A percentile compares a stretch with the other conserved stretches of the same genome.
These are phyloP conservation scores for Bombylius discolor DNA, from an alignment of 2,888 invertebrate genomes.

Conservation along the genomic window DNA sequence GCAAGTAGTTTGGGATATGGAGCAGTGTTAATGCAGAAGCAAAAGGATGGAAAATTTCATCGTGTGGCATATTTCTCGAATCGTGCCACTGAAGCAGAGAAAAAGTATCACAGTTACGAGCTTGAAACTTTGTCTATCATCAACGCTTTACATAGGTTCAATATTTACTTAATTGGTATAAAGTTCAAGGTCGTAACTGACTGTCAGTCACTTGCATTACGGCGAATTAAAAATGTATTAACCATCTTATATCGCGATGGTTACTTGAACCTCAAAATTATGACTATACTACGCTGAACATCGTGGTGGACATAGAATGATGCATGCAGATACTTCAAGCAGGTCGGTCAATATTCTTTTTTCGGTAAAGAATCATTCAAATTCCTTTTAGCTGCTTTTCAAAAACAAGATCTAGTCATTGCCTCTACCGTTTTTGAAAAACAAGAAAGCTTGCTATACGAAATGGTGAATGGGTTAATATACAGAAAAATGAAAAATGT, in stretches of 20 bases:
- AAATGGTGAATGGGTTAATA: constrained; percentile 6
- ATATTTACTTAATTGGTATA: constrained; percentile 12
- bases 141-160: constrained; percentile 16
- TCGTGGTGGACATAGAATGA: constrained; percentile 16
- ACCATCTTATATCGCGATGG: constrained; percentile 15
- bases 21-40: no score
- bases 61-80: no score
- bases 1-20: no score
- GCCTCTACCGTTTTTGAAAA: constrained; percentile 13
- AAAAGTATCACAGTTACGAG: constrained; percentile 12
- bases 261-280: constrained; percentile 14
- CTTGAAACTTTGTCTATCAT: constrained; percentile 18
- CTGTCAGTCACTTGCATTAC: constrained; percentile 13
- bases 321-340: constrained; percentile 23
- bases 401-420: constrained; percentile 15
- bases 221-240: constrained; percentile 14
- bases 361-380: constrained; percentile 7
- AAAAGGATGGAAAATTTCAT: no score
- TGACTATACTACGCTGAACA: constrained; percentile 16
- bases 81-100: constrained; percentile 7
- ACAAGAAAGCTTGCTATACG: constrained; percentile 6
- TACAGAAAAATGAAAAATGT: constrained; percentile 5
- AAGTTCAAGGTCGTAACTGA: constrained; percentile 16
- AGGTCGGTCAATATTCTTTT: constrained; percentile 9
- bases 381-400: constrained; percentile 7